Evolutionary conservation across 2,888 invertebrate species (phyloP), one percentile per base, ranked within the genome.

Genomic region (Atethmia centrago): DNA sequence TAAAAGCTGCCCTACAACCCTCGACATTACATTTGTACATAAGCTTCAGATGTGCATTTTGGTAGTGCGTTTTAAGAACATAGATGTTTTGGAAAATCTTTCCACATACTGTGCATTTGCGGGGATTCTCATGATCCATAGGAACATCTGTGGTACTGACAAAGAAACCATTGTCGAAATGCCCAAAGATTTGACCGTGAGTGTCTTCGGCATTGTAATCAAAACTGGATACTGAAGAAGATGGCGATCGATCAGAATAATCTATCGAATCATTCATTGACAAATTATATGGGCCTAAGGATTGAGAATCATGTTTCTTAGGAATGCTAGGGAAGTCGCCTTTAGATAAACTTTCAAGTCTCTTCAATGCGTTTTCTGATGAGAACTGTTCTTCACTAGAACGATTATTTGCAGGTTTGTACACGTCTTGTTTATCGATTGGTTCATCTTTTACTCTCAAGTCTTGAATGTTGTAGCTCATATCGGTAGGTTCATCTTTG

Each of bases 11-110:
- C 94, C 98, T 98, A 93, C 99, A 99, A 1, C 99, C 99, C 84
- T 99, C 99, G 42, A 99, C 98, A 89, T 98, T 98, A 95, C 99
- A 99, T 91, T 98, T 98, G 94, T 99, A 99, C 98, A 99, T 98
- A 77, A 99, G 95, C 94, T 99, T 99, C 69, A 99, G 97, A 94
- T 99, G 99, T 16, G 99, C 98, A 93, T 98, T 99, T 96, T 99
- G 99, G 93, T 99, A 99, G 93, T 99, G 99, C 2, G 98, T 98
- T 94, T 99, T 99, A 40, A 99, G 97, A 66, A 98, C 98, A 91
- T 99, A 99, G 88, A 98, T 98, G 91, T 99, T 99, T 93, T 98
- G 99, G 94, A 99, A 99, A 90, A 98, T 97, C 94, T 99, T 99
- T 12, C 98, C 98, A 93, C 99, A 99, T 49, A 98, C 98, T 5